These are phyloP conservation scores for Dryobates pubescens DNA, from an alignment of 2,797 vertebrate genomes.

Conservation along the genomic window DNA sequence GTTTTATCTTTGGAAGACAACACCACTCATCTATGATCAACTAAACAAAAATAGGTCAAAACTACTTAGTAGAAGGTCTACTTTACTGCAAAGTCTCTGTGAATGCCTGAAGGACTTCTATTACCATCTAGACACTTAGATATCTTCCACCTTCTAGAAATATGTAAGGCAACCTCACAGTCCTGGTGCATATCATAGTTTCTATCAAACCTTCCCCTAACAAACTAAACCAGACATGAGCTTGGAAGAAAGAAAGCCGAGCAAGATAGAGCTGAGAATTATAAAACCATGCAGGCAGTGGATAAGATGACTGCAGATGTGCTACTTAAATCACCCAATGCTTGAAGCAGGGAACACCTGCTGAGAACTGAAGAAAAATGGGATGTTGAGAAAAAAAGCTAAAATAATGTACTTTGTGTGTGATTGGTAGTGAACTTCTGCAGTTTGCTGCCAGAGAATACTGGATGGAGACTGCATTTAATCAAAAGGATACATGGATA, in stretches of 20 bases:
- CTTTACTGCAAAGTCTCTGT: background rate
- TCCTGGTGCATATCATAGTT: fast-evolving
- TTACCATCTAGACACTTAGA: background rate
- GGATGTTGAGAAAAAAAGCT: background rate
- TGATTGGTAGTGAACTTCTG: background rate
- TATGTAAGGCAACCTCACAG: background rate
- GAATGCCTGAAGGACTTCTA: background rate
- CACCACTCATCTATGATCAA: background rate
- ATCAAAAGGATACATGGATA: background rate
- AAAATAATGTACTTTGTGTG: background rate
- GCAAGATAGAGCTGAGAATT: background rate
- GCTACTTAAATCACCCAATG: background rate
- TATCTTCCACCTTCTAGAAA: background rate
- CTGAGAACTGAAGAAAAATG: background rate
- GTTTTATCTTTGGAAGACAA: background rate
- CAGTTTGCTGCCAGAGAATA: background rate
- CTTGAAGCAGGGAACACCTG: background rate
- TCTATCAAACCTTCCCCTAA: background rate
- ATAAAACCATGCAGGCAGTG: background rate
- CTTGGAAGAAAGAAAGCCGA: background rate
- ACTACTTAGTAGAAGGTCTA: background rate
- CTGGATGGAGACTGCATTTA: background rate
- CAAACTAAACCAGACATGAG: background rate
- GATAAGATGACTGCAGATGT: background rate
- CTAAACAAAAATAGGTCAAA: background rate